These are phyloP conservation scores for Zoanthus sociatus DNA, from an alignment of 92 coral and sea anemone species.

Conservation along the genomic window DNA sequence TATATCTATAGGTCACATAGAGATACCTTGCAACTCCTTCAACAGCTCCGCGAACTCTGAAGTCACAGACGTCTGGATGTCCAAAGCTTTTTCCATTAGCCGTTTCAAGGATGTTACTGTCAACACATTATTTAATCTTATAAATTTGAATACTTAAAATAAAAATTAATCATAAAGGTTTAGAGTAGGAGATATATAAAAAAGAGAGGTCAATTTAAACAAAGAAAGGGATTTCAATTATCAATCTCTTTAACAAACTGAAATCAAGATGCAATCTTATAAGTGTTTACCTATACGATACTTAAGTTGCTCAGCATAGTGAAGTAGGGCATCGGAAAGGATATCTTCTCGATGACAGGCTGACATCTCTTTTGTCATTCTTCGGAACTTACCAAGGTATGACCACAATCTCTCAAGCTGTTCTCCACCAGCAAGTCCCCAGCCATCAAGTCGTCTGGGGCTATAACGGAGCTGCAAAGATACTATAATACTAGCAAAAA, in stretches of 20 bases:
- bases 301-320: constrained; percentile 59
- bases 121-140: constrained; percentile 13
- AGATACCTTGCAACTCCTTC: constrained; percentile 8
- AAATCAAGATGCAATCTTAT: not conserved
- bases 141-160: constrained; percentile 6
- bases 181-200: not conserved
- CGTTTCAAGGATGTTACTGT: constrained; percentile 21
- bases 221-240: not conserved
- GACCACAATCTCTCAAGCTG: constrained; percentile 72
- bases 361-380: constrained; percentile 76
- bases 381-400: constrained; percentile 63
- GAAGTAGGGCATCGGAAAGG: constrained; percentile 64
- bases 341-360: constrained; percentile 69
- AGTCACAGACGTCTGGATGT: constrained; percentile 2
- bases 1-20: constrained; percentile 2
- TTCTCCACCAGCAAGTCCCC: constrained; percentile 76
- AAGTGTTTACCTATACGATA: not conserved
- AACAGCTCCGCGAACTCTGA: constrained; percentile 26
- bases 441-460: constrained; percentile 69
- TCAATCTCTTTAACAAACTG: not conserved
- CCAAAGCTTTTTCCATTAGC: constrained; percentile 16
- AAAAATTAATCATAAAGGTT: constrained; percentile 11
- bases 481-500: not conserved
- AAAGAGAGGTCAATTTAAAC: not conserved
- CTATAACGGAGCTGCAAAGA: constrained; percentile 56